Percentiles rank a stretch among this genome's conserved stretches.
Evolutionary conservation across 2,888 invertebrate genomes (phyloP).

Genomic region (Cepaea hortensis): DNA sequence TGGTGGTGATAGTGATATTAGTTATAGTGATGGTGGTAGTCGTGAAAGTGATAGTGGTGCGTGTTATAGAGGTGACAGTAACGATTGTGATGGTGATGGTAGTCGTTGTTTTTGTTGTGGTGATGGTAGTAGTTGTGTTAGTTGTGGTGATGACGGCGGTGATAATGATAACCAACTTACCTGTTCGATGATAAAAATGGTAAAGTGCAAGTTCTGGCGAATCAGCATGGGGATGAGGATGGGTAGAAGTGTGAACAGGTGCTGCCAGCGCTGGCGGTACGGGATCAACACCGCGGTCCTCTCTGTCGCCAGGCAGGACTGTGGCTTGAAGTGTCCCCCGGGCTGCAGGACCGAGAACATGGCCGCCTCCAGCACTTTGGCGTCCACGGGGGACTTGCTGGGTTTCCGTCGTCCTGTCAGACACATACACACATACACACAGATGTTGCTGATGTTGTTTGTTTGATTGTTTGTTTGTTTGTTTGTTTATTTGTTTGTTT

Average conservation of each 20-base stretch:
- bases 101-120: no score
- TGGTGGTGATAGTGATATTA: no score
- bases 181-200: conserved; percentile 47
- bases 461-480: no score
- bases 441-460: no score
- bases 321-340: conserved; percentile 85
- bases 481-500: no score
- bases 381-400: neutral
- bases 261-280: conserved; percentile 81
- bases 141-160: no score
- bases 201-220: conserved; percentile 40
- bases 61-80: no score
- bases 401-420: neutral
- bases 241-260: conserved; percentile 39
- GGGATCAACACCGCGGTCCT: conserved; percentile 94
- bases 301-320: conserved; percentile 82
- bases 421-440: neutral
- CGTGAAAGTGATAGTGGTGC: no score
- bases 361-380: neutral
- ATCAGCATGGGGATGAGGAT: conserved; percentile 45
- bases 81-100: no score
- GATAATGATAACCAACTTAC: conserved; percentile 4
- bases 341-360: conserved; percentile 78
- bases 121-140: no score
- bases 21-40: no score